Conservation (phyloP, 2,797 vertebrate genomes). For the Channallabes apus region DNA sequence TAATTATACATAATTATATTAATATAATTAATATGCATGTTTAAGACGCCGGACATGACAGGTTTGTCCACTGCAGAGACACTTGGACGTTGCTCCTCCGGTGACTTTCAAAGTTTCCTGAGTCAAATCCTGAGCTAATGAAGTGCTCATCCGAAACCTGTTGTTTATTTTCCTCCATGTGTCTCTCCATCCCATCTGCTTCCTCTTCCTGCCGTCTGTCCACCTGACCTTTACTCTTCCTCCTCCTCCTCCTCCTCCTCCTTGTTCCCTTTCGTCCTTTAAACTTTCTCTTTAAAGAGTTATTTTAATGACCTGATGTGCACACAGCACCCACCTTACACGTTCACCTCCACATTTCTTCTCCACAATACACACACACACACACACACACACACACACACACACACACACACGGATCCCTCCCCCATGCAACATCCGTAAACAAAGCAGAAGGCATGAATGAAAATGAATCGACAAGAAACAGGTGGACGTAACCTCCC, state of each 20-base stretch:
- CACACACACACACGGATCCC: constrained; percentile 23
- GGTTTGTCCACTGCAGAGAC: neutral
- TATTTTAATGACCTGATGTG: constrained; percentile 12
- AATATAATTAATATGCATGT: too few relatives aligned
- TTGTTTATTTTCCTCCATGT: constrained; percentile 32
- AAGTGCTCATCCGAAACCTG: constrained; percentile 32
- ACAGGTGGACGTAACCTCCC: constrained; percentile 41
- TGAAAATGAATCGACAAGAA: constrained; percentile 37
- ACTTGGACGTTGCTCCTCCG: neutral
- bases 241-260: constrained; percentile 20
- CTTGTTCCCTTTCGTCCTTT: constrained; percentile 44
- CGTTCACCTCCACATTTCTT: neutral
- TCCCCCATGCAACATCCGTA: constrained; percentile 37
- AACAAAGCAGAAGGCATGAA: constrained; percentile 40
- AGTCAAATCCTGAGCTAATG: constrained; percentile 11
- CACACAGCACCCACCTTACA: neutral
- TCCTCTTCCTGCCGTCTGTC: constrained; percentile 51
- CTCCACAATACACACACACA: neutral
- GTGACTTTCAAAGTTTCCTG: constrained; percentile 29
- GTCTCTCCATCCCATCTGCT: constrained; percentile 51
- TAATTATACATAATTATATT: too few relatives aligned
- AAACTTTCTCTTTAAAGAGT: constrained; percentile 28
- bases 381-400: constrained; percentile 1
- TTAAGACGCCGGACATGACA: neutral
- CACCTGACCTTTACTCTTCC: constrained; percentile 53